Evolutionary conservation across 2,888 invertebrate genomes (phyloP).

Genomic region (Orthonychiurus folsomi): DNA sequence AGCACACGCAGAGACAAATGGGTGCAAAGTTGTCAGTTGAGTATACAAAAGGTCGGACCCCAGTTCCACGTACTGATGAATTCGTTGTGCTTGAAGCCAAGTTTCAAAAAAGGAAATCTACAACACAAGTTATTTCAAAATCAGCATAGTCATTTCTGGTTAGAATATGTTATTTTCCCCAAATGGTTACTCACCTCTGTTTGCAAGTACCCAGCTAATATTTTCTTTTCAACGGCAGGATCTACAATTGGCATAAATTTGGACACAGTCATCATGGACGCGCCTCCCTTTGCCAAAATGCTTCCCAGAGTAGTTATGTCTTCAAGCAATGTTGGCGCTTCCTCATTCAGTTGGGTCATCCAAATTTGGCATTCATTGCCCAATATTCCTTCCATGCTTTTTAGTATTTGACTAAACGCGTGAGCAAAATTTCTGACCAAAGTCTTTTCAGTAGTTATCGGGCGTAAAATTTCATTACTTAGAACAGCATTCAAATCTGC

Average conservation of each 20-base stretch:
- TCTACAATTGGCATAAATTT: slow-evolving; percentile 61
- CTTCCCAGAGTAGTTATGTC: slow-evolving; percentile 23
- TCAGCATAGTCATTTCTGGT: too few species aligned
- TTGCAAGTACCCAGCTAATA: slow-evolving; percentile 60
- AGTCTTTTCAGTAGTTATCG: neutral
- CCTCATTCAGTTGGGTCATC: neutral
- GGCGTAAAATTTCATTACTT: slow-evolving; percentile 4
- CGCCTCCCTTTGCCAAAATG: slow-evolving; percentile 27
- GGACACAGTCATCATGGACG: slow-evolving; percentile 32
- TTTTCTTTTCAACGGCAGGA: slow-evolving; percentile 66
- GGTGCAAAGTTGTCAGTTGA: slow-evolving; percentile 12
- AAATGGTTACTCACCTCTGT: slow-evolving; percentile 53
- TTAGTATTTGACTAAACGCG: neutral
- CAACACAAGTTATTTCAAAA: too few species aligned
- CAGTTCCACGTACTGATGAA: slow-evolving; percentile 22
- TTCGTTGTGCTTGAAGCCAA: slow-evolving; percentile 28
- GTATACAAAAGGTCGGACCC: slow-evolving; percentile 14
- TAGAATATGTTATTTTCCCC: too few species aligned
- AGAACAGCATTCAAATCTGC: neutral
- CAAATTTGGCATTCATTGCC: neutral
- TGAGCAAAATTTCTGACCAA: neutral
- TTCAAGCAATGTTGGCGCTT: too few species aligned
- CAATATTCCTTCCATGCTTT: neutral
- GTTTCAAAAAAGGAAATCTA: slow-evolving; percentile 32
- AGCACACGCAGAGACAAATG: slow-evolving; percentile 2